Evolutionary conservation across 2,113 vertebrate species (phyloP).

Genomic region (Heptranchias perlo): DNA sequence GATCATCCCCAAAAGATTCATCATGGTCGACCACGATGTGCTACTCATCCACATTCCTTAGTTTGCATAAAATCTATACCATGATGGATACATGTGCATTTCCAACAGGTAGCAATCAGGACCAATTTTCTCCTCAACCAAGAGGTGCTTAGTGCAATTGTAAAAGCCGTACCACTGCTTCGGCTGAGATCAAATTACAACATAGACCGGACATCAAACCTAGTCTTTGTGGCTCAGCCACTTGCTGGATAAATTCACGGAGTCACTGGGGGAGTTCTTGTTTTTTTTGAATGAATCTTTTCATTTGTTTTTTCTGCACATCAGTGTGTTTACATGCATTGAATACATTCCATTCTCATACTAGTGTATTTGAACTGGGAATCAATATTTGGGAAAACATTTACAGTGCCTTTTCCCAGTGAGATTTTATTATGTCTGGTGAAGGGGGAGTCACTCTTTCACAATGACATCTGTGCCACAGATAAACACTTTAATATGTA

Average conservation of each 20-base stretch:
- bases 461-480: neutral
- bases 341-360: neutral
- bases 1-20: too few relatives aligned
- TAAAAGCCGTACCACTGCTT: neutral
- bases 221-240: neutral
- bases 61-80: neutral
- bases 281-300: neutral
- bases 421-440: neutral
- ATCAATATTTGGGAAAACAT: neutral
- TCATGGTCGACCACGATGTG: neutral
- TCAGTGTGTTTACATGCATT: neutral
- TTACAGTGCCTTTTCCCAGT: neutral
- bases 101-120: neutral
- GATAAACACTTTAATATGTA: slow-evolving; percentile 11
- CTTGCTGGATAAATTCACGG: neutral
- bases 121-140: neutral
- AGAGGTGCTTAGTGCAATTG: neutral
- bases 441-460: neutral
- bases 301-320: neutral
- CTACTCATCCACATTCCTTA: neutral
- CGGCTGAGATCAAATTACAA: neutral
- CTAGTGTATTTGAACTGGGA: neutral
- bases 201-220: neutral
- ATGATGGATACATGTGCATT: neutral
- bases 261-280: neutral